Base-by-base conservation (phyloP, 2,888 invertebrate genomes). In the Eudemis profundana region DNA sequence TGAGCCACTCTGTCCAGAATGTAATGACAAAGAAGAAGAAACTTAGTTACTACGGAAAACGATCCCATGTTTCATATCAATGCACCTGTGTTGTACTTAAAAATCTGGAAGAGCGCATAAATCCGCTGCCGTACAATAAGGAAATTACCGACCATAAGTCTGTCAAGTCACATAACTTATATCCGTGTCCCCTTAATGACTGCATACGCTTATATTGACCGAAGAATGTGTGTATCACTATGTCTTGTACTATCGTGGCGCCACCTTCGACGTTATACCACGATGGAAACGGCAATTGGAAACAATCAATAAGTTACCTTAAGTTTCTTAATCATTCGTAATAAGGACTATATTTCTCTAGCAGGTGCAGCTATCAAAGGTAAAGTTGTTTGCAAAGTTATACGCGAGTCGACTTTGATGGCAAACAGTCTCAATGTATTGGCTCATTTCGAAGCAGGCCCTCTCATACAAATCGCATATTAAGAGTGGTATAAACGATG, bases 401-500 rank as follows among this genome's bases (percentile, higher is more conserved):
- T 81, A 86, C 84, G 85, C 87, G 84, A 78, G 76, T 71, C 73
- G 88, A 85, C 86, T 86, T 69, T 71, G 72, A 74, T 69, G 79
- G 75, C 77, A 74, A 71, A 74, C 77, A 76, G 75, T 71, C 76
- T 76, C 83, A 81, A 80, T 79, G 77, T 84, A 84, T 86, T 84
- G 84, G 82, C 85, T 82, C 83, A 81, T 84, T 85, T 84, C 74
- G 79, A 82, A 75, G 77, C 75, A 70, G 74, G 79, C 73, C 75
- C 42, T 71, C 76, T 82, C 87, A 89, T 90, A 90, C 87, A 85
- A 90, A 90, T 89, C 72, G 82, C 81, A 75, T 73, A 81, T 86
- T 86, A 84, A 79, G 77, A 75, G 71, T 70, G 78, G 69, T 83
- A 84, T 83, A 82, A 86, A 81, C 77, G 81, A 75, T 75, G 81